Conservation (phyloP, 2,113 vertebrate genomes). For the Cryptotis parvus region DNA sequence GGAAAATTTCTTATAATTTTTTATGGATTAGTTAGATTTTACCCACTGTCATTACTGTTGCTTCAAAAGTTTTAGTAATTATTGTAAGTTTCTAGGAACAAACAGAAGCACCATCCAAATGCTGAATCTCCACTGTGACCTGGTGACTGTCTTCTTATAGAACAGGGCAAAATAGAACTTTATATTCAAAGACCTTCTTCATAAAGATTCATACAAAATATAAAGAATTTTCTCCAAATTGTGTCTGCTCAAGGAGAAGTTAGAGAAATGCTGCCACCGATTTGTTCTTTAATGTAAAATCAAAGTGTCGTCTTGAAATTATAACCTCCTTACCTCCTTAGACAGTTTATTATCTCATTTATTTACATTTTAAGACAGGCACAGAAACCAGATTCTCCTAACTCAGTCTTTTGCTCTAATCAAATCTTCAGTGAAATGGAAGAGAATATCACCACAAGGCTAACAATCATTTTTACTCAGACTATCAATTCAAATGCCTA, state of each 20-base stretch:
- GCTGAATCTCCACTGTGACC: neutral
- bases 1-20: neutral
- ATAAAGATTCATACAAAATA: neutral
- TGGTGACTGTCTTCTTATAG: neutral
- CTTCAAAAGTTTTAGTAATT: neutral
- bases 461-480: neutral
- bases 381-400: neutral
- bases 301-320: neutral
- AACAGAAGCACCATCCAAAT: neutral
- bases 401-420: neutral
- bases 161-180: neutral
- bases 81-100: neutral
- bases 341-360: neutral
- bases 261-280: neutral
- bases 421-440: neutral
- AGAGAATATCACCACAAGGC: neutral
- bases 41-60: neutral
- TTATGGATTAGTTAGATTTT: neutral
- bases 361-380: neutral
- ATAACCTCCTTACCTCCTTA: neutral
- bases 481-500: neutral
- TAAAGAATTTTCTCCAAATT: neutral
- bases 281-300: neutral
- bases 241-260: neutral
- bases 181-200: neutral